Evolutionary conservation across 2,113 vertebrate genomes (phyloP).

Genomic region (Serinus canaria): DNA sequence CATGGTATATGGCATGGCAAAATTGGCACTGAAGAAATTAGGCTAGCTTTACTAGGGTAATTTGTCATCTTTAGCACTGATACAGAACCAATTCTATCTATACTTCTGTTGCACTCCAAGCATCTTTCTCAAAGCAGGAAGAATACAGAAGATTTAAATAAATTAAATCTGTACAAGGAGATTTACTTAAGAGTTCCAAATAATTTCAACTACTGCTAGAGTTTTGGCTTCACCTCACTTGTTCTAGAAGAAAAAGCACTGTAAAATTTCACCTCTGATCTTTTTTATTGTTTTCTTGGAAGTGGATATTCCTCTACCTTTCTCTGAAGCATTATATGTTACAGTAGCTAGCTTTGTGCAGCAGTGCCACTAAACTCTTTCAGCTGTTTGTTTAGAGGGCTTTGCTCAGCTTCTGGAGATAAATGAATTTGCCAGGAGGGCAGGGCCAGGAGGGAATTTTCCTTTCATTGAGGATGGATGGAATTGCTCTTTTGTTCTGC

Average conservation of each 20-base stretch:
- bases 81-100: background rate
- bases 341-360: background rate
- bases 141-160: background rate
- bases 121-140: background rate
- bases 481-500: background rate
- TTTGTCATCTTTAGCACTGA: background rate
- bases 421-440: background rate
- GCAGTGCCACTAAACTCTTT: background rate
- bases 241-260: background rate
- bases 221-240: background rate
- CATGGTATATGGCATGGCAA: background rate
- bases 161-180: background rate
- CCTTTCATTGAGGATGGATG: background rate
- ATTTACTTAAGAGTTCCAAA: background rate
- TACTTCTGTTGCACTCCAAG: background rate
- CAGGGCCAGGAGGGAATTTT: background rate
- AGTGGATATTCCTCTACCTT: background rate
- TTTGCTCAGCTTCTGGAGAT: background rate
- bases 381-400: background rate
- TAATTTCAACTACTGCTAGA: background rate
- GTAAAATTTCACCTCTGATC: background rate
- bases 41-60: background rate
- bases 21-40: background rate
- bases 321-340: background rate
- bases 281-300: background rate